Evolutionary conservation across 2,888 invertebrate species (phyloP), one percentile per base, ranked within the genome.

Genomic region (Tortrix viridana): DNA sequence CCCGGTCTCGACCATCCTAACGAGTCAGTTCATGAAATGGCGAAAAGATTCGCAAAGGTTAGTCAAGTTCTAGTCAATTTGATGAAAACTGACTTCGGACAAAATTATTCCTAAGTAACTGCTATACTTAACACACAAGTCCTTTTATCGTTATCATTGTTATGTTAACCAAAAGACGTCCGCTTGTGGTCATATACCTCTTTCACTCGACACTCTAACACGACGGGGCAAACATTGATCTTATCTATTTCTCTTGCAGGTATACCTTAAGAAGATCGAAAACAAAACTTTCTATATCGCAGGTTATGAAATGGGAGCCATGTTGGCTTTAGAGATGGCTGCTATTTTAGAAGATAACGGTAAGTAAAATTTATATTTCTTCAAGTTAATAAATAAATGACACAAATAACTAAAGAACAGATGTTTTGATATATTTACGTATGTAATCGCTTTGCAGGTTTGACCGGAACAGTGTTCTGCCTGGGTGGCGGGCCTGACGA

Each of bases 241-340:
- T 12, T 3, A 16, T 41, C n/a, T 41, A 5, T 14, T 52, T 19
- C 46, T 9, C 53, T 69, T 72, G 6, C 68, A 85, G 85, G 70
- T 73, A 3, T 55, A 84, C 26, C 26, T 78, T n/a, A 75, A 74
- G 32, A 79, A 75, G 37, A 66, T 67, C 19, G 5, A 75, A 2
- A 71, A 69, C 20, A 70, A 77, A 0, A 71, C 62, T 0, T 86
- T 86, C 56, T 78, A 81, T 63, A 63, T 88, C 2, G 16, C 85
- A 57, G 86, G 86, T 2, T 86, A 80, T 26, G 86, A 86, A 68
- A 73, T 75, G 48, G 87, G 87, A 5, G 74, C 82, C 0, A 16
- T 72, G 9, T 67, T 83, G 1, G 84, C 82, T n/a, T 65, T 86
- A 23, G 82, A 86, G 69, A 66, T 84, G 58, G 85, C 83, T 18